phyloP scores from a whole-genome alignment of 64 coral and sea anemone species.

The Pocillopora damicornis region DNA sequence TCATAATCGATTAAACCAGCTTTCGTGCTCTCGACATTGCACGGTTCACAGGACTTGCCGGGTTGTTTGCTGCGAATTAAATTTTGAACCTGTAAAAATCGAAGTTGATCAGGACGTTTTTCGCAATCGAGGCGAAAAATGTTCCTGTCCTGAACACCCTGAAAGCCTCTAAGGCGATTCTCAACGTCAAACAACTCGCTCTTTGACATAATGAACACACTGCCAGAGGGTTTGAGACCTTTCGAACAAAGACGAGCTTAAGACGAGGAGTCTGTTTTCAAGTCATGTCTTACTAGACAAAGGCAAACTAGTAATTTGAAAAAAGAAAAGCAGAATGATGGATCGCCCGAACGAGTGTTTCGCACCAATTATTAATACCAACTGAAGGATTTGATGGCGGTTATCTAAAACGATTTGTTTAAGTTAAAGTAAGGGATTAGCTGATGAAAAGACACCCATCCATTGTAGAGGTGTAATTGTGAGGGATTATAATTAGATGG shows the following conservation, averaged over 20 bases:
- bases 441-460: conserved; percentile 6
- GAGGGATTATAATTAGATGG: conserved; percentile 21
- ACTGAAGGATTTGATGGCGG: not conserved
- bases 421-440: not conserved
- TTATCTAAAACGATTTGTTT: conserved; percentile 24
- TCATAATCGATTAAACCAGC: not conserved
- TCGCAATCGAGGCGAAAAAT: not conserved
- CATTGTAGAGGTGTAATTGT: conserved; percentile 23
- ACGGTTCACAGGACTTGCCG: not conserved
- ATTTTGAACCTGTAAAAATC: not conserved
- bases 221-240: not conserved
- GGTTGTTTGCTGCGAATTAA: too few species aligned
- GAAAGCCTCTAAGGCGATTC: not conserved
- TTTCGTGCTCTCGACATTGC: not conserved
- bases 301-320: not conserved
- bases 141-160: not conserved
- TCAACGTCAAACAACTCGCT: not conserved
- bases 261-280: not conserved
- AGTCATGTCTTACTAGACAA: not conserved
- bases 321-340: not conserved
- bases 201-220: not conserved
- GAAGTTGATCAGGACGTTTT: not conserved
- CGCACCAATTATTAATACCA: not conserved
- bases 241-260: not conserved
- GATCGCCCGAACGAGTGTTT: not conserved